These are phyloP conservation scores for Muschampia plurimacula DNA, from an alignment of 2,888 invertebrate genomes.

Conservation along the genomic window DNA sequence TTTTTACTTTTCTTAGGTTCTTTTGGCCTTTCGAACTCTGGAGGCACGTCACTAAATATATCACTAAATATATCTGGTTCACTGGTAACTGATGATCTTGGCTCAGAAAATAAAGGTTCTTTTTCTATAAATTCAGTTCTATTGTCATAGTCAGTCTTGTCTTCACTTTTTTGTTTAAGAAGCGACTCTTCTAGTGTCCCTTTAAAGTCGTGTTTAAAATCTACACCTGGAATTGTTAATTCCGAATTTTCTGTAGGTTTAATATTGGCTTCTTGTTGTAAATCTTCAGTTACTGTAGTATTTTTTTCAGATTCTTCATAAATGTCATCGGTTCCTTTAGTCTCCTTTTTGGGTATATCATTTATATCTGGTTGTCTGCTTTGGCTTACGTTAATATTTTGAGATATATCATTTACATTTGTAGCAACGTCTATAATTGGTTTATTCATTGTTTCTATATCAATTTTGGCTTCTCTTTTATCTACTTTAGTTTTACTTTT, in stretches of 20 bases:
- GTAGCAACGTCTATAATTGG: background rate
- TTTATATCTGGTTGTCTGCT: background rate
- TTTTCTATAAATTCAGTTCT: background rate
- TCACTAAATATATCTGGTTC: constrained; percentile 55
- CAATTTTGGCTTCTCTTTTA: constrained; percentile 4
- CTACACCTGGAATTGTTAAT: background rate
- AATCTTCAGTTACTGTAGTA: background rate
- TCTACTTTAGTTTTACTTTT: background rate
- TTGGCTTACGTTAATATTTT: constrained; percentile 5
- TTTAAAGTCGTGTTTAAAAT: background rate
- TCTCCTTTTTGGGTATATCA: background rate
- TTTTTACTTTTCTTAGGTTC: constrained; percentile 76
- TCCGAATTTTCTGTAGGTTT: background rate
- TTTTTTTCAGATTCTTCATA: background rate
- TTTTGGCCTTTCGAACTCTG: constrained; percentile 71
- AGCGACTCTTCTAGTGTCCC: background rate
- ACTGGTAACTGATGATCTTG: background rate
- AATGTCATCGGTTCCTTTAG: background rate
- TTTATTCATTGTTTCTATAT: background rate
- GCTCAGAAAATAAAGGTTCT: background rate
- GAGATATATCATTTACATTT: background rate
- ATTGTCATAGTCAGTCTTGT: background rate
- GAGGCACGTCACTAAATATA: constrained; percentile 68
- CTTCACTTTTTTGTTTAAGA: background rate
- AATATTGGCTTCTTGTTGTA: background rate